phyloP scores from a whole-genome alignment of 2,797 vertebrate species.

The Gymnothorax javanicus region DNA sequence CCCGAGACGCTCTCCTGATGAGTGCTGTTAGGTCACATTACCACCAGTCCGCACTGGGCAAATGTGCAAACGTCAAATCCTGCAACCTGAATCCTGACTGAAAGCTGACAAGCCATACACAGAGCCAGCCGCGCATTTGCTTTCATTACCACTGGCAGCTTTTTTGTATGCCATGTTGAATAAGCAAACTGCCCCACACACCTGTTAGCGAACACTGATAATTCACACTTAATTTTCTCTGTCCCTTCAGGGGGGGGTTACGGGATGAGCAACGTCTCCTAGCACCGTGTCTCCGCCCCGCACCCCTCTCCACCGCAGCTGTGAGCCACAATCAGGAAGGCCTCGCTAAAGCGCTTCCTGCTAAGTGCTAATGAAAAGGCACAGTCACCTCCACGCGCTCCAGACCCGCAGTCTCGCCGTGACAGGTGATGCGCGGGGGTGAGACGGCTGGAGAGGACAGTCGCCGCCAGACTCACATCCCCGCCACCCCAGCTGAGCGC shows the following conservation, averaged over 20 bases:
- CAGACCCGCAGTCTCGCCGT: conserved; percentile 46
- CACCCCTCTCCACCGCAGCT: conserved; percentile 55
- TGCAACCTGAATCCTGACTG: background rate
- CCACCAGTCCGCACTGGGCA: background rate
- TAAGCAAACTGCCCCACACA: background rate
- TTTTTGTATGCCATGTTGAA: background rate
- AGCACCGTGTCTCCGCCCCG: no score
- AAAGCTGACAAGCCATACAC: background rate
- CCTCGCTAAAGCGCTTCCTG: conserved; percentile 70
- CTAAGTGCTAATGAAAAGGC: conserved; percentile 72
- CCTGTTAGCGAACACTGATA: background rate
- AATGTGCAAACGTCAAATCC: background rate
- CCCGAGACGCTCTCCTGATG: background rate
- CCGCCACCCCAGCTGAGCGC: background rate
- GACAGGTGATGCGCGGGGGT: background rate
- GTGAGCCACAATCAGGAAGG: conserved; percentile 68
- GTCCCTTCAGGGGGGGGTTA: background rate
- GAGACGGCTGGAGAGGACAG: background rate
- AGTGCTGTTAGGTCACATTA: background rate
- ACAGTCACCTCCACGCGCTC: conserved; percentile 53
- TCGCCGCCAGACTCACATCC: background rate
- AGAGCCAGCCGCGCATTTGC: background rate
- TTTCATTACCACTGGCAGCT: background rate
- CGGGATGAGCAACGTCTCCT: background rate
- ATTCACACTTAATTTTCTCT: background rate